Percentiles rank a stretch among this genome's conserved stretches.
These are phyloP conservation scores for Sebastes vulpes DNA, from an alignment of 2,797 vertebrate genomes.

Conservation along the genomic window DNA sequence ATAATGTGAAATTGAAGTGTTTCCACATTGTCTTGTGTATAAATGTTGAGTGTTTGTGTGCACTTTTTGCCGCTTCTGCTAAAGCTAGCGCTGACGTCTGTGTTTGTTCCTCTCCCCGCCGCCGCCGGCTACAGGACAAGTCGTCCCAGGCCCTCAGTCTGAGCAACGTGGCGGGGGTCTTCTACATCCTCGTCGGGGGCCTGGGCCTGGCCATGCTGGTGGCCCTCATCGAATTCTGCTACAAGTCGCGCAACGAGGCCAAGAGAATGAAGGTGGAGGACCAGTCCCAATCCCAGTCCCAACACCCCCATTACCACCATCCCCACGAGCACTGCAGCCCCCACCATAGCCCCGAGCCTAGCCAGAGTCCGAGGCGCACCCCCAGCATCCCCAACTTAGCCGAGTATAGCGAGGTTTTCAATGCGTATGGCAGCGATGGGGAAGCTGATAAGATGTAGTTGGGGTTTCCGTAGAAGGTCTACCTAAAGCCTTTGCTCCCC, in stretches of 20 bases:
- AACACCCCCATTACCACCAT: slow-evolving; percentile 48
- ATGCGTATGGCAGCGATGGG: slow-evolving; percentile 93
- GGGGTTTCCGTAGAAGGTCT: slow-evolving; percentile 52
- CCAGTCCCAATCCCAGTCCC: slow-evolving; percentile 85
- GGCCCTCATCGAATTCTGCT: slow-evolving; percentile 99
- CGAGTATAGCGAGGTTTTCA: slow-evolving; percentile 95
- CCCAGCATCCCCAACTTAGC: slow-evolving; percentile 93
- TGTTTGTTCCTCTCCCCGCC: slow-evolving; percentile 22
- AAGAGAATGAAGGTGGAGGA: slow-evolving; percentile 99
- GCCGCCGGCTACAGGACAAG: slow-evolving; percentile 90
- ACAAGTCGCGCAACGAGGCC: slow-evolving; percentile 99
- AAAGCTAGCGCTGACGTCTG: slow-evolving; percentile 41
- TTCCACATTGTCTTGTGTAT: background rate
- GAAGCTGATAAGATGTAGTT: slow-evolving; percentile 83
- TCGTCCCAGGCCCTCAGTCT: slow-evolving; percentile 95
- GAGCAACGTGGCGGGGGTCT: slow-evolving; percentile 98
- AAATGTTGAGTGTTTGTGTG: background rate
- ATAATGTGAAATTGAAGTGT: background rate
- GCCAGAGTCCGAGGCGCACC: slow-evolving; percentile 55
- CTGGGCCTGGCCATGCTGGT: slow-evolving; percentile 98
- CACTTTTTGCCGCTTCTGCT: background rate
- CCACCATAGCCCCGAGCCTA: slow-evolving; percentile 53
- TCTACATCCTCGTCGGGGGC: slow-evolving; percentile 99
- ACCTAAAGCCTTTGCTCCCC: slow-evolving; percentile 20
- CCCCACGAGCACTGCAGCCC: slow-evolving; percentile 55